phyloP scores from a whole-genome alignment of 2,797 vertebrate genomes.

The Acomys russatus region DNA sequence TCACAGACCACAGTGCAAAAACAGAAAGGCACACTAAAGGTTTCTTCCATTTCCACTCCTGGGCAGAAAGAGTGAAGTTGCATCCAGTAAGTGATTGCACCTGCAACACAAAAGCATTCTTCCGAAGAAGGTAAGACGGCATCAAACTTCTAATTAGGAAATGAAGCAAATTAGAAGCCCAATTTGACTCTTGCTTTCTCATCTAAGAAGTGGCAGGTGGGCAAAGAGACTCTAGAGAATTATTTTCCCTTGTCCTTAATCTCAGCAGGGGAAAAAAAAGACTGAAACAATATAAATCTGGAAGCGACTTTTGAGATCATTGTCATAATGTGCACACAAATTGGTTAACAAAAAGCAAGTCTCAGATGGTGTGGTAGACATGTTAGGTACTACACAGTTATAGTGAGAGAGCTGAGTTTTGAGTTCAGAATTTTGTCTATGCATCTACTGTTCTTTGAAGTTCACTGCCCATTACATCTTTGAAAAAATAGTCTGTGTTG shows the following conservation, averaged over 20 bases:
- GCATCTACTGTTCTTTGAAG: background rate
- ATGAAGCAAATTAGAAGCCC: background rate
- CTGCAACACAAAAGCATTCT: background rate
- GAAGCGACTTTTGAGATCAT: conserved; percentile 36
- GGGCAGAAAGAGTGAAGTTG: background rate
- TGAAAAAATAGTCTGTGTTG: background rate
- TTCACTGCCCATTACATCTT: background rate
- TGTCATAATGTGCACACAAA: background rate
- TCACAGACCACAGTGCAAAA: background rate
- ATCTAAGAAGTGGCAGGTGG: conserved; percentile 43
- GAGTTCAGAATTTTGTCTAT: background rate
- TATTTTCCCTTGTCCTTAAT: conserved; percentile 1
- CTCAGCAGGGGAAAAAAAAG: background rate
- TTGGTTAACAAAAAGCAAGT: conserved; percentile 39
- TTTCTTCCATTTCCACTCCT: background rate
- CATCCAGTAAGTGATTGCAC: background rate
- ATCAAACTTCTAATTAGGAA: conserved; percentile 29
- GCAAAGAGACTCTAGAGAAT: conserved; percentile 43
- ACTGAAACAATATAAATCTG: conserved; percentile 10
- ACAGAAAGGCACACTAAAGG: background rate
- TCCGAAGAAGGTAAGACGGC: background rate
- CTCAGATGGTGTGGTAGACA: background rate
- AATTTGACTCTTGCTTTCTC: conserved; percentile 13
- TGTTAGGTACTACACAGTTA: background rate
- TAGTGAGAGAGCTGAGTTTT: background rate